Evolutionary conservation across 1,140 invertebrate species (phyloP).

Genomic region (Amphibalanus amphitrite): DNA sequence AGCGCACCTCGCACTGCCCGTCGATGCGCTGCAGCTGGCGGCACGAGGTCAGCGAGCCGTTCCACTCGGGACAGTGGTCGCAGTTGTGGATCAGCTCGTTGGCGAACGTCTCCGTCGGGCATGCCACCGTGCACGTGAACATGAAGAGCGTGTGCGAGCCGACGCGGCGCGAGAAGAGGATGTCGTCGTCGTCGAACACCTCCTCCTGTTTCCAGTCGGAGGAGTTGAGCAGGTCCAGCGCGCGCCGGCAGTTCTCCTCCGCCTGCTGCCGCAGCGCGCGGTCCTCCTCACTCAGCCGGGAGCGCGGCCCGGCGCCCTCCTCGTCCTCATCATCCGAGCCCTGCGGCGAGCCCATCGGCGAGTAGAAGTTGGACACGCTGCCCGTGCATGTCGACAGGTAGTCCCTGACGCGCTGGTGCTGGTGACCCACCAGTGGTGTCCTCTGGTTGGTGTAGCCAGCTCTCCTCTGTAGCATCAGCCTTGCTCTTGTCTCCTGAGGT

Average conservation of each 20-base stretch:
- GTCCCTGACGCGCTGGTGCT: not conserved
- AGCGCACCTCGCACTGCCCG: not conserved
- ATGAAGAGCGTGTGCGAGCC: not conserved
- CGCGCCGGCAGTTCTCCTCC: not conserved
- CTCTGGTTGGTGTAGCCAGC: not conserved
- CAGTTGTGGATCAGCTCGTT: not conserved
- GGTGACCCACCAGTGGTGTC: not conserved
- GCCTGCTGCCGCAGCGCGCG: not conserved
- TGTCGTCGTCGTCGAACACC: not conserved
- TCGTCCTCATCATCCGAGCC: not conserved
- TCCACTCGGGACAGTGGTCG: conserved; percentile 1
- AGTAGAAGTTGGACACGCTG: conserved; percentile 3
- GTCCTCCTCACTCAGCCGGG: not conserved
- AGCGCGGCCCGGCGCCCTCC: not conserved
- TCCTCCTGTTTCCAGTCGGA: not conserved
- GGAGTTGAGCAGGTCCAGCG: not conserved
- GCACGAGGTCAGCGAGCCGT: not conserved
- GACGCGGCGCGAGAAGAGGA: not conserved
- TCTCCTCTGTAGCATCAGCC: not conserved
- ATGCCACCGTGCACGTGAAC: not conserved
- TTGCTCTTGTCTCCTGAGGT: not conserved
- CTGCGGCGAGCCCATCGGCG: not conserved
- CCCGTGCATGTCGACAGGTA: not conserved
- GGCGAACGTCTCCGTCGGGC: not conserved
- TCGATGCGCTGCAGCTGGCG: not conserved